Evolutionary conservation across 2,113 vertebrate species (phyloP).

Genomic region (Bostrychus sinensis): DNA sequence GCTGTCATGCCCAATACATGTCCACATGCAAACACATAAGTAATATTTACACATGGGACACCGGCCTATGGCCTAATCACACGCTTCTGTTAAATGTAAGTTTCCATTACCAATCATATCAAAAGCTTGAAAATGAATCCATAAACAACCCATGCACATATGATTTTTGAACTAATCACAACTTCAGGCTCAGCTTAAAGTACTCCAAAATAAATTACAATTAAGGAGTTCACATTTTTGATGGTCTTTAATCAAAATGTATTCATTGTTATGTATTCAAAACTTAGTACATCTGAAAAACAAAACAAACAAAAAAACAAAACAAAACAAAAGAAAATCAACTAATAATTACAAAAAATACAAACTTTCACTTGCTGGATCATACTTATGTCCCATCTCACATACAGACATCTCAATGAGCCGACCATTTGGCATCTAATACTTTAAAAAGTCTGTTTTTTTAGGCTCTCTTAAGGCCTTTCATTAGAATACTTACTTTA

Average conservation of each 20-base stretch:
- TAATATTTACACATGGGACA: slow-evolving; percentile 1
- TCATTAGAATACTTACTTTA: too few species aligned
- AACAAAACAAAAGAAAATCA: too few species aligned
- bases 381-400: slow-evolving; percentile 1
- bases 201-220: neutral
- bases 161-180: slow-evolving; percentile 29
- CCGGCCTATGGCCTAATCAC: slow-evolving; percentile 13
- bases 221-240: neutral
- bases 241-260: neutral
- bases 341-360: neutral
- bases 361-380: neutral
- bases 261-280: neutral
- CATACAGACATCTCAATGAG: neutral
- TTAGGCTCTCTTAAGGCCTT: too few species aligned
- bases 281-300: too few species aligned
- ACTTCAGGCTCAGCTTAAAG: slow-evolving; percentile 1
- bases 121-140: neutral
- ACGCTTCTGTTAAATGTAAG: slow-evolving; percentile 37
- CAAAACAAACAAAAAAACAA: too few species aligned
- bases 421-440: neutral
- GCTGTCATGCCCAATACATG: slow-evolving; percentile 7
- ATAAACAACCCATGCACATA: slow-evolving; percentile 21
- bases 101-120: slow-evolving; percentile 18
- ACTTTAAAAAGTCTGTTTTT: too few species aligned
- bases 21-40: slow-evolving; percentile 13